Evolutionary conservation across 2,797 vertebrate species (phyloP), one percentile per base, ranked within the genome.

Genomic region (Sphenopsis melanotis): DNA sequence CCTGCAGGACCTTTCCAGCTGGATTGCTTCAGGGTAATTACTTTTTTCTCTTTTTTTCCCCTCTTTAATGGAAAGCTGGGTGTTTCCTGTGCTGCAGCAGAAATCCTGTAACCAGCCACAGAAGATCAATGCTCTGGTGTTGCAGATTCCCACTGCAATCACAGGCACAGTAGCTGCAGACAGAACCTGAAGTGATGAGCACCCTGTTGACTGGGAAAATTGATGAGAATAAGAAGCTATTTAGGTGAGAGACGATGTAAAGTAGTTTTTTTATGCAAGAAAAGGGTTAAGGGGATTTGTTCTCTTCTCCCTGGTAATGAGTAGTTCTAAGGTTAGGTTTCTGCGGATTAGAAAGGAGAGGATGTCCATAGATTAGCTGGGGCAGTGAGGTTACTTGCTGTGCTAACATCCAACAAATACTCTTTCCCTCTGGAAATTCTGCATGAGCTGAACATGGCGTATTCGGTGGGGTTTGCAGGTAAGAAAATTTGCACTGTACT

Each of bases 261-360:
- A 88, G 61, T 24, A 65, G 53, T 13, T 47, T 79, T 84, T 94
- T 93, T 37, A 42, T 79, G 69, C 53, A 83, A 96, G 89, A 85
- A 92, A 95, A 95, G 75, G 95, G 94, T 97, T 95, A 97, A 95
- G 75, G 91, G 96, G 94, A 97, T 97, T 97, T 97, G 91, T 72
- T 91, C 64, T 93, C 89, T 90, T 94, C 91, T 94, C 70, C 66
- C 37, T 94, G 91, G 70, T 92, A 87, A 96, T 76, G 84, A 92
- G 95, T 91, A 63, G 81, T 70, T 95, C 89, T 96, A 84, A 95
- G 84, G 94, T 94, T 93, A 97, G 94, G 83, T 91, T 95, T 95
- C 94, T 93, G 57, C 37, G 96, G 98, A 98, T 98, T 98, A 98
- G 82, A 82, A 94, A 94, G 96, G 97, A 97, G 97, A 96, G 97